Conservation (phyloP, 2,113 vertebrate genomes). For the Dasyurus viverrinus region DNA sequence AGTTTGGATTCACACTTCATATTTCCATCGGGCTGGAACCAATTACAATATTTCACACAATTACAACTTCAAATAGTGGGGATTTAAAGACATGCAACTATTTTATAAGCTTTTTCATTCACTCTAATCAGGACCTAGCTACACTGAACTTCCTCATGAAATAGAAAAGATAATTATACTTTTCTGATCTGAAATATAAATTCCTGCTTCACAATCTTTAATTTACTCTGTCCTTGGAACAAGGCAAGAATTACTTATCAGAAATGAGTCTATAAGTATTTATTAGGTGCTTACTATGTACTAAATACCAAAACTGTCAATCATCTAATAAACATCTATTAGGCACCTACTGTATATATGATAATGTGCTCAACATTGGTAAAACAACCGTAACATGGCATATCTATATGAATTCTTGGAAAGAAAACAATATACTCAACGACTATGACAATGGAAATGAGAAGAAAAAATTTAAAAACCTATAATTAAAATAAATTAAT, state of each 20-base stretch:
- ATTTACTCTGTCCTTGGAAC: background rate
- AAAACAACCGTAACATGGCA: background rate
- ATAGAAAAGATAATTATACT: slow-evolving; percentile 28
- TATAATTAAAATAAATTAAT: background rate
- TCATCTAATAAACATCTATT: background rate
- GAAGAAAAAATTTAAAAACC: background rate
- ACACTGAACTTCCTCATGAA: slow-evolving; percentile 25
- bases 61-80: background rate
- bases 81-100: background rate
- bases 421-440: background rate
- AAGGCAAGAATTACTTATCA: slow-evolving; percentile 40
- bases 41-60: background rate
- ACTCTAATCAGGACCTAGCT: background rate
- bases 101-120: background rate
- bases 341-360: background rate
- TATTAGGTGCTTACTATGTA: background rate
- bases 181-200: slow-evolving; percentile 41
- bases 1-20: background rate
- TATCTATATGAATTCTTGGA: background rate
- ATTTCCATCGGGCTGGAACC: background rate
- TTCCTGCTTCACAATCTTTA: slow-evolving; percentile 19
- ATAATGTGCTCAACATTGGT: background rate
- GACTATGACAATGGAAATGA: background rate
- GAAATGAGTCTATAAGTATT: background rate
- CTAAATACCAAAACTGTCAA: background rate